Evolutionary conservation across 2,113 vertebrate genomes (phyloP).

Genomic region (Callipepla californica): DNA sequence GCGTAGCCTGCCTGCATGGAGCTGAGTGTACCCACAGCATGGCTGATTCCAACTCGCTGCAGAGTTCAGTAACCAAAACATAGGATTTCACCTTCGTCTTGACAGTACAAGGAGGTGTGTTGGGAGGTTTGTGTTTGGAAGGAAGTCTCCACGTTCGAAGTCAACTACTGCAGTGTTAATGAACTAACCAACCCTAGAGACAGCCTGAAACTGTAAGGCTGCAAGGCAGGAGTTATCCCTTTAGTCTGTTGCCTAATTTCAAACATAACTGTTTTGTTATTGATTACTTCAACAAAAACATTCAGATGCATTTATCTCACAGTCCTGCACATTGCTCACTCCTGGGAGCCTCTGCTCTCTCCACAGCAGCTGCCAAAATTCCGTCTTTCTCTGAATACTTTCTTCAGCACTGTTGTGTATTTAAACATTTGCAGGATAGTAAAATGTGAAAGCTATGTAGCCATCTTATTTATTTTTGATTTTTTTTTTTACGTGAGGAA

Average conservation of each 20-base stretch:
- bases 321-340: not conserved
- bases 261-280: not conserved
- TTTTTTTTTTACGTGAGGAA: not conserved
- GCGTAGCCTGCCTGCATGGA: rapidly evolving
- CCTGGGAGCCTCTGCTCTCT: not conserved
- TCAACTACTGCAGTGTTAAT: rapidly evolving
- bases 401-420: conserved; percentile 37
- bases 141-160: not conserved
- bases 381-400: not conserved
- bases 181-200: not conserved
- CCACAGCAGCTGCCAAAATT: not conserved
- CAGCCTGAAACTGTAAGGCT: not conserved
- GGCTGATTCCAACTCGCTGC: not conserved
- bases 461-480: conserved; percentile 61
- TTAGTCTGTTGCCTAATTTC: not conserved
- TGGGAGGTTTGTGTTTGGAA: not conserved
- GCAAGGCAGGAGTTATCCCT: not conserved
- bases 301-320: not conserved
- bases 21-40: rapidly evolving
- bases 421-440: not conserved
- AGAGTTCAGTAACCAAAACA: not conserved
- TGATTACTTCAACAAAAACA: not conserved
- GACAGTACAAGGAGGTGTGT: not conserved
- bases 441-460: not conserved
- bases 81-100: not conserved